Base-by-base conservation (phyloP, 1,140 invertebrate genomes). In the Heliothis subflexa region DNA sequence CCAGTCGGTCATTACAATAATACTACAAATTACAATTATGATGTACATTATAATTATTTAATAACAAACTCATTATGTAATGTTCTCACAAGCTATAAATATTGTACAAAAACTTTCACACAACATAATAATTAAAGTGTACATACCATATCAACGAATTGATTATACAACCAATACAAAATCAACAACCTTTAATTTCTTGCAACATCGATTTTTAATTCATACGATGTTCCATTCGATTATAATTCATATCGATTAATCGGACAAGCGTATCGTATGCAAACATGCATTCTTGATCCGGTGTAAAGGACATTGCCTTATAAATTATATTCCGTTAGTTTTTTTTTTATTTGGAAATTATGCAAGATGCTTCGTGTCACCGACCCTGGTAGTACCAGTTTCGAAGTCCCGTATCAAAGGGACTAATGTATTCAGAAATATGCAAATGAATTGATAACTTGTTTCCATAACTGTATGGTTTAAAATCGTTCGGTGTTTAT, bases 311-410 rank as follows among this genome's bases (percentile, higher is more conserved):
- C 64, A 16, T 68, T 68, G 64, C 50, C 16, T 25, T 28, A 47
- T 68, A 18, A 33, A 68, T 50, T 13, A 14, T 18, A 68, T 68
- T 52, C 64, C 64, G 47, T 68, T 50, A 50, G 7, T 33, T 66
- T 68, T 49, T 50, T 40, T 68, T 50, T 68, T 68, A 68, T 68
- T 68, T 50, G 14, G 45, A 68, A 68, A 68, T 68, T 68, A 68
- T 68, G 64, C 64, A 68, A 68, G 64, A 68, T 68, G 47, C 64
- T 25, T 1, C 18, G 62, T 68, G 64, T 68, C 64, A 68, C 18
- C 64, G 64, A 68, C 64, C 64, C 64, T 50, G n/a, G 33, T 3
- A n/a, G 28, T 64, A 68, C 64, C 64, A 68, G 64, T 68, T 68
- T 68, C 25, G 18, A 50, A 52, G n/a, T 25, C 64, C 47, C 64